Evolutionary conservation across 2,113 vertebrate genomes (phyloP), one percentile per base, ranked within the genome.

Genomic region (Salvelinus namaycush): DNA sequence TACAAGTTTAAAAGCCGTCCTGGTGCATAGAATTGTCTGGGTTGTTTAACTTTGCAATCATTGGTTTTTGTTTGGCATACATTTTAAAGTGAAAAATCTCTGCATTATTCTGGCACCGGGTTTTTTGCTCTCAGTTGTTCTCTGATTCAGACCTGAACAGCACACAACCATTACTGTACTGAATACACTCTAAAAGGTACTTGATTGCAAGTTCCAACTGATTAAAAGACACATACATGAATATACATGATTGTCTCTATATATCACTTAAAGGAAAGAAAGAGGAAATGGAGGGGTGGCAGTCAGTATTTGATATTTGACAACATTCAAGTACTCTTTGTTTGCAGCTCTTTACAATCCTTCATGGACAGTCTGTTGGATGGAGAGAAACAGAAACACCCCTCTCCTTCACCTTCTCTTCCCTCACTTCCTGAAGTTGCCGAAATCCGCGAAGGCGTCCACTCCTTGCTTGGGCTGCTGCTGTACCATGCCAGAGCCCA

Each of bases 361-460:
- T 97, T 97, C 96, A 96, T 94, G 87, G 82, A 72, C 70, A 86
- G 87, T 88, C 78, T 80, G 79, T 73, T 76, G 51, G 76, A 76
- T 68, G 31, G 73, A 72, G 68, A 83, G 22, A 69, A 14, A 75
- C n/a, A 75, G 24, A 77, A 66, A 84, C 29, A 77, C 0, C 59
- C n/a, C 77, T 67, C 27, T 84, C 79, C 78, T 81, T 77, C 78
- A 76, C 65, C 74, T 74, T 89, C 66, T 14, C 83, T 83, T 77
- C 62, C 72, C 80, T 96, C 94, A 99, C 94, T 99, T 99, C 91
- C 96, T 96, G 92, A 99, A 99, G 94, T 97, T 99, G 91, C 94
- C 96, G 74, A 99, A 99, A 91, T 98, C 97, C 90, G 97, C 97
- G 87, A 99, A 99, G 94, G 96, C 96, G 93, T 99, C 96, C 87